Base-by-base conservation (phyloP, 1,140 invertebrate species). In the Brachionus manjavacas region DNA sequence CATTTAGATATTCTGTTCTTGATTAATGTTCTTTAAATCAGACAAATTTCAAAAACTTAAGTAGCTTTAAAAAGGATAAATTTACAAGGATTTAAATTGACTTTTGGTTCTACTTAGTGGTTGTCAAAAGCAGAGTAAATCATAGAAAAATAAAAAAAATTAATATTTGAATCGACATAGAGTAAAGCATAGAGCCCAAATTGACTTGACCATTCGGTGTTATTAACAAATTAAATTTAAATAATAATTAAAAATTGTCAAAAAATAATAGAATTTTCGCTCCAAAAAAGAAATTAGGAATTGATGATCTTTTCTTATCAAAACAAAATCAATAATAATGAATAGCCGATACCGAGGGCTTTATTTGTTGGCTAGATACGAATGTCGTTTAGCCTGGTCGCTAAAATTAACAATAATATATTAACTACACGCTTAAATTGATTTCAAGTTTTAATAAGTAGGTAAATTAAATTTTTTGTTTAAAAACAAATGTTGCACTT, bases 191-290 rank as follows among this genome's bases (percentile, higher is more conserved):
- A 39, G 31, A 68, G 31, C 12, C 31, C 39, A 16, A 72, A 72
- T 72, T 41, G 35, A 72, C 68, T 72, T 72, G 68, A 72, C 35
- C 68, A 72, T 41, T 72, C 35, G 68, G 68, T 72, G 68, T 72
- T 43, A 72, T 41, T 72, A 72, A 72, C 16, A 72, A 39, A 72
- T 39, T 43, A 39, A 72, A 72, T 72, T 41, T 72, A 20, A 72
- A 72, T 49, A 49, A 76, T 76, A 76, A 76, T 76, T 76, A 76
- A 76, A 76, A 76, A 76, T 76, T 76, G 72, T 49, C 72, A 52
- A 76, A 76, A 72, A 16, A 11, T 72, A 39, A 39, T 72, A 39
- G 16, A 72, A 41, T 76, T 76, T 76, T 76, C 43, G 72, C 72
- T 76, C 72, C 20, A 76, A 49, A 76, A 41, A n/a, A 28, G 46